A percentile compares a stretch with the other conserved stretches of the same genome.
Conservation (phyloP, 2,113 vertebrate species). For the Lampris incognitus region DNA sequence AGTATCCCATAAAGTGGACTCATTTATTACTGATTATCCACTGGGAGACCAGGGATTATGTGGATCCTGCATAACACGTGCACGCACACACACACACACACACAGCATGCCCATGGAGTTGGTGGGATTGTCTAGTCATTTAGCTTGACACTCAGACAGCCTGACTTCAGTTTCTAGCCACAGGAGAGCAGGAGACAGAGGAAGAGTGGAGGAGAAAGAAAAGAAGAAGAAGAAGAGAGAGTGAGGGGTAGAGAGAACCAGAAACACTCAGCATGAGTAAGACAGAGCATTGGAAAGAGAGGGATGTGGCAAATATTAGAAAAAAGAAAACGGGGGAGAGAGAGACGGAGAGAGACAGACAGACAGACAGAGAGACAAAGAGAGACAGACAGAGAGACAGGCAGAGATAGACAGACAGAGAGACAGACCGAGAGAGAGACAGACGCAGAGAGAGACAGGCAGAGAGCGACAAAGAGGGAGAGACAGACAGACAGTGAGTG, state of each 20-base stretch:
- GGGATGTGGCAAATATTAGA: slow-evolving; percentile 21
- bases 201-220: too few relatives aligned
- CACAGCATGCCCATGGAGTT: slow-evolving; percentile 37
- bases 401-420: too few relatives aligned
- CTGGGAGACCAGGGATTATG: slow-evolving; percentile 44
- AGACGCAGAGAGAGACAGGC: slow-evolving; percentile 1
- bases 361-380: slow-evolving; percentile 1
- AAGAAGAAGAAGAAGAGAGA: too few relatives aligned
- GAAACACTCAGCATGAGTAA: too few relatives aligned
- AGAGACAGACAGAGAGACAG: background rate
- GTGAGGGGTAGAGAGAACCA: too few relatives aligned
- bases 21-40: slow-evolving; percentile 63
- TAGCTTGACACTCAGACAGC: slow-evolving; percentile 42
- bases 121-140: slow-evolving; percentile 57
- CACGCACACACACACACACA: slow-evolving; percentile 8
- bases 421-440: slow-evolving; percentile 5
- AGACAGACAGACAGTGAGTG: background rate
- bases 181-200: too few relatives aligned
- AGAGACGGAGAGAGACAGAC: slow-evolving; percentile 5
- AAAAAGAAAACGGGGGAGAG: background rate
- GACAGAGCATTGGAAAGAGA: too few relatives aligned
- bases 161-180: too few relatives aligned
- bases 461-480: background rate
- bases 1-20: slow-evolving; percentile 50
- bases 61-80: slow-evolving; percentile 20